Evolutionary conservation across 1,140 invertebrate genomes (phyloP).

Genomic region (Drosophila littoralis): DNA sequence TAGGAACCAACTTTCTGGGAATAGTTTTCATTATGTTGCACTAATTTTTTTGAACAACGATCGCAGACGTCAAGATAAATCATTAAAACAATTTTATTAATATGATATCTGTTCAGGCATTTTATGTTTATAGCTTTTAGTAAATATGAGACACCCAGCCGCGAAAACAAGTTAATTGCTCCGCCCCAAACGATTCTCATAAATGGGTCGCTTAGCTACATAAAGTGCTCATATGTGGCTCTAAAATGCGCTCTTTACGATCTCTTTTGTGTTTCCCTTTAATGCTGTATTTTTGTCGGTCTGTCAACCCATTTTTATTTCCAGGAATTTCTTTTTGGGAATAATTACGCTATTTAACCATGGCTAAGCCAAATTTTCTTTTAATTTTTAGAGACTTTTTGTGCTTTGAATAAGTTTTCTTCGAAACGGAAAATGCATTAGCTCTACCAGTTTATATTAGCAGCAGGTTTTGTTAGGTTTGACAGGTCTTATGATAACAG

Average conservation of each 20-base stretch:
- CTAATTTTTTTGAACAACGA: conserved; percentile 59
- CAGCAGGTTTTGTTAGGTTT: conserved; percentile 10
- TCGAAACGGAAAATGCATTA: not conserved
- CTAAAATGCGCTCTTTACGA: conserved; percentile 57
- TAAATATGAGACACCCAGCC: conserved; percentile 38
- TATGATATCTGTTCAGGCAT: conserved; percentile 26
- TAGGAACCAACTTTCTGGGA: conserved; percentile 54
- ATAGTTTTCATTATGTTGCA: conserved; percentile 73
- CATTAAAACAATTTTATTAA: conserved; percentile 71
- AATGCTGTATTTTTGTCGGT: conserved; percentile 63
- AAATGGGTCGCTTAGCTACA: conserved; percentile 53
- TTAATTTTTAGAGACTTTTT: conserved; percentile 41
- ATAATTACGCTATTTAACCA: conserved; percentile 55
- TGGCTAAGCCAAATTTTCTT: conserved; percentile 8
- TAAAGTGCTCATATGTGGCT: conserved; percentile 35
- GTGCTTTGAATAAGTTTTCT: conserved; percentile 1
- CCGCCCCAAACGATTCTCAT: conserved; percentile 30
- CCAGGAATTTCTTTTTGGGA: conserved; percentile 36
- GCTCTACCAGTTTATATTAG: not conserved
- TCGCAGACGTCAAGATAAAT: conserved; percentile 50
- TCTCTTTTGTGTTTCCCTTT: conserved; percentile 47
- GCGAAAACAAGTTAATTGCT: conserved; percentile 44
- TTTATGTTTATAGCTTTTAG: conserved; percentile 24
- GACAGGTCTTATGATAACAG: conserved; percentile 14
- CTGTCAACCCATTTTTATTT: conserved; percentile 50